Percentiles rank a stretch among this genome's conserved stretches.
phyloP scores from a whole-genome alignment of 2,113 vertebrate species.

The Gasterosteus nipponicus region DNA sequence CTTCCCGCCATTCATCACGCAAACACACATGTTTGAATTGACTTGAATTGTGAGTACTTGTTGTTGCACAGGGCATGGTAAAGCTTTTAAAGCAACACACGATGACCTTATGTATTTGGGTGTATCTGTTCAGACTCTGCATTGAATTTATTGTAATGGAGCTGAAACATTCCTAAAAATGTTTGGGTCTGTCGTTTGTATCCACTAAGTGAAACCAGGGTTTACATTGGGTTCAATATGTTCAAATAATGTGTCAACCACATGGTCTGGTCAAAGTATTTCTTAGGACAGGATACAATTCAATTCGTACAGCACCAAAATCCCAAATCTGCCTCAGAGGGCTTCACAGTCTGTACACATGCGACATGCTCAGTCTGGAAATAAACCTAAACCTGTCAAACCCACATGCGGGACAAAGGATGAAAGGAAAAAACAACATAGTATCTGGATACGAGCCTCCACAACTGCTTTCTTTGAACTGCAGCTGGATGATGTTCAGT shows the following conservation, averaged over 20 bases:
- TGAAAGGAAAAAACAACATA: not conserved
- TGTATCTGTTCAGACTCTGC: slow-evolving; percentile 35
- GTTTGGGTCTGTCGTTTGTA: slow-evolving; percentile 11
- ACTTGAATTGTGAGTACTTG: not conserved
- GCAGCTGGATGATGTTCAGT: not conserved
- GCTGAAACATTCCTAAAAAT: slow-evolving; percentile 21
- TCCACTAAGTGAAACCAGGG: slow-evolving; percentile 45
- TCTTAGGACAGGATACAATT: not conserved
- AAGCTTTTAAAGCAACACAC: not conserved
- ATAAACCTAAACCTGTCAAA: not conserved
- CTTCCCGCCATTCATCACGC: slow-evolving; percentile 24
- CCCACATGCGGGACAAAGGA: not conserved
- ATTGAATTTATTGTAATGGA: slow-evolving; percentile 20
- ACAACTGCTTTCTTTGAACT: not conserved
- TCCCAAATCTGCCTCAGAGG: too few relatives aligned
- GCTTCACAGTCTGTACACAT: too few relatives aligned
- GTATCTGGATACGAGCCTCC: not conserved
- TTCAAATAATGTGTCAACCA: slow-evolving; percentile 55
- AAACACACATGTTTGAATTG: not conserved
- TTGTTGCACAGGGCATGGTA: not conserved
- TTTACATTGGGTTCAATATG: slow-evolving; percentile 44
- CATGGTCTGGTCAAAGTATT: slow-evolving; percentile 27
- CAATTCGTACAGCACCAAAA: too few relatives aligned
- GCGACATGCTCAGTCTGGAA: too few relatives aligned
- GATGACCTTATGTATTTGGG: slow-evolving; percentile 4